Percentiles rank a stretch among this genome's conserved stretches.
phyloP scores from a whole-genome alignment of 2,797 vertebrate genomes.

The Lepus oiostolus region DNA sequence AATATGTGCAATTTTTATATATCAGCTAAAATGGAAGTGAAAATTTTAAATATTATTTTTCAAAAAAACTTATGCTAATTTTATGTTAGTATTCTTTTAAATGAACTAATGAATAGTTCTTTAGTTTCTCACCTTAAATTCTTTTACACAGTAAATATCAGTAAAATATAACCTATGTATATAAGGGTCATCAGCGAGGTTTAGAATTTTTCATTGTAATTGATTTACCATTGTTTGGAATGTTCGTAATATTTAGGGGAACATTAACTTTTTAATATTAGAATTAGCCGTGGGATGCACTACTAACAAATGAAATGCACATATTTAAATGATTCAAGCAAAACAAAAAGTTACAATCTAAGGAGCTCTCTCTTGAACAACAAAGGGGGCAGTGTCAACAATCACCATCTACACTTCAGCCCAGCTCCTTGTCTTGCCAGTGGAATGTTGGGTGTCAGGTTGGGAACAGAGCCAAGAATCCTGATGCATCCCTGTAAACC shows the following conservation, averaged over 20 bases:
- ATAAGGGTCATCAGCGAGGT: not conserved
- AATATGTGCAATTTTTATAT: too few species aligned
- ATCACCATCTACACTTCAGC: too few species aligned
- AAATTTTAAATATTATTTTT: not conserved
- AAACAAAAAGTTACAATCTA: not conserved
- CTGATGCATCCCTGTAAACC: not conserved
- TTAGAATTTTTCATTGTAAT: not conserved
- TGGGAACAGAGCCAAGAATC: not conserved
- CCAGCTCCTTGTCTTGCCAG: not conserved
- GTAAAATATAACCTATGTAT: not conserved
- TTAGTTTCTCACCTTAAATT: not conserved
- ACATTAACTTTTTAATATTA: not conserved
- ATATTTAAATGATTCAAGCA: conserved; percentile 5
- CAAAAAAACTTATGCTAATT: not conserved
- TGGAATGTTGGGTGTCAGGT: not conserved
- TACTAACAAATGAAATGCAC: not conserved
- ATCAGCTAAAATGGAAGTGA: too few species aligned
- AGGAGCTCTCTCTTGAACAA: not conserved
- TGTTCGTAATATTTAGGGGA: not conserved
- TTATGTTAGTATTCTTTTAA: not conserved
- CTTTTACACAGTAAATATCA: not conserved
- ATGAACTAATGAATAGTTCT: too few species aligned
- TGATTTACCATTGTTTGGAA: not conserved
- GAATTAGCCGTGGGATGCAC: not conserved
- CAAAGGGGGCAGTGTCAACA: not conserved